Evolutionary conservation across 2,888 invertebrate species (phyloP), one percentile per base, ranked within the genome.

Genomic region (Vannuccia rotundouncinata): DNA sequence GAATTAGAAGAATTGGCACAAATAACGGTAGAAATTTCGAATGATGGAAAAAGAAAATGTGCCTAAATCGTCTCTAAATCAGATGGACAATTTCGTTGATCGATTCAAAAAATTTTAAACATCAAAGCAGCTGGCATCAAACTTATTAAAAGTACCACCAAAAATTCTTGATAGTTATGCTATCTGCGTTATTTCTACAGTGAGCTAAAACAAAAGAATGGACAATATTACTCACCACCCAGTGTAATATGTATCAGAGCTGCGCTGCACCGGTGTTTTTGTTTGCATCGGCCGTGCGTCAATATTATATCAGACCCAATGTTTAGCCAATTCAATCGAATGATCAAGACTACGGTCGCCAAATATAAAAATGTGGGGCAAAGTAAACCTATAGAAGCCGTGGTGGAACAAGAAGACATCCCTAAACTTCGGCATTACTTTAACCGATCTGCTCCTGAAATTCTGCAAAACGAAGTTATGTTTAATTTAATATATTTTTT

Each of bases 41-140:
- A 66, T 22, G 22, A 66, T 66, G 2, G 66, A 66, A 66, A 66
- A 66, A 66, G 66, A n/a, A 2, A 66, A 66, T 27, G 66, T 66
- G 13, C 66, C 66, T 22, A 27, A 66, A 66, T 66, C 25, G 22
- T 22, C 22, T 66, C 66, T 66, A 22, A 66, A 66, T 22, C 66
- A 66, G 13, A 66, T 66, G 66, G 25, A 17, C 25, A 66, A 17
- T 66, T 66, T 22, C 10, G 25, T 27, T 22, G 25, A 22, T 66
- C 66, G 66, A 22, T 5, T 66, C 25, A 66, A 66, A 66, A 66
- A 5, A 66, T 66, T 66, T 66, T 27, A 22, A 66, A 66, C 13
- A 27, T 22, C 66, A 66, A 66, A 66, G 25, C n/a, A n/a, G n/a
- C n/a, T n/a, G 66, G 66, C 25, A 22, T 66, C 66, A 66, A 66